These are phyloP conservation scores for Percina caprodes DNA, from an alignment of 2,113 vertebrate genomes.

Conservation along the genomic window DNA sequence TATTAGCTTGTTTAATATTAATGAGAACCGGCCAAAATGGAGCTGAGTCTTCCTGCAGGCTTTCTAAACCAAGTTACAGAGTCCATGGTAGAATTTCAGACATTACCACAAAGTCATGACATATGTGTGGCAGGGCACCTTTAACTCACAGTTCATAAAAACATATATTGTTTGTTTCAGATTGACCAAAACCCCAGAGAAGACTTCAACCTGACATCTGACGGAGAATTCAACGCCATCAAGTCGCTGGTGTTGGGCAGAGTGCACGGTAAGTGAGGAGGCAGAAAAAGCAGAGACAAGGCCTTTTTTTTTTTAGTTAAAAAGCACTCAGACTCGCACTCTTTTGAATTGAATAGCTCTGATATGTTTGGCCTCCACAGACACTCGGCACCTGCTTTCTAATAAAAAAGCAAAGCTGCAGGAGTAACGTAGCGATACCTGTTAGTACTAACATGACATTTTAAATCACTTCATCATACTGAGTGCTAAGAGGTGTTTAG, in stretches of 20 bases:
- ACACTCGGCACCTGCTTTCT: not conserved
- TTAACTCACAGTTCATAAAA: not conserved
- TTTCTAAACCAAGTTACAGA: too few species aligned
- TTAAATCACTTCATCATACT: not conserved
- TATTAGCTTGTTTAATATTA: too few species aligned
- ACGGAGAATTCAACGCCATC: slow-evolving; percentile 64
- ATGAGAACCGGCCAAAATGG: too few species aligned
- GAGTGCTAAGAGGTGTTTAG: not conserved
- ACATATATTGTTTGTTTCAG: slow-evolving; percentile 39
- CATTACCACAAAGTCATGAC: too few species aligned
- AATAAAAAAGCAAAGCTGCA: not conserved
- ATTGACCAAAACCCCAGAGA: slow-evolving; percentile 66
- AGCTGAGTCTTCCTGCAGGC: too few species aligned
- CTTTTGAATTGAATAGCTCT: slow-evolving; percentile 19
- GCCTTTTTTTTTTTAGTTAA: slow-evolving; percentile 6
- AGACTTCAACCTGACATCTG: slow-evolving; percentile 72
- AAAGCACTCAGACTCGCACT: slow-evolving; percentile 5
- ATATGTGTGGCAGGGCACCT: too few species aligned
- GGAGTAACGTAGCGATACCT: not conserved
- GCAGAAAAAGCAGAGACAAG: not conserved
- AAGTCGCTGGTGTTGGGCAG: slow-evolving; percentile 66
- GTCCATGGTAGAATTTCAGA: too few species aligned
- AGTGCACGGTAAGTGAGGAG: slow-evolving; percentile 58
- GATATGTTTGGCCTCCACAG: not conserved
- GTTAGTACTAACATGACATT: not conserved